phyloP scores from a whole-genome alignment of 2,797 vertebrate species.

The Brachyalestes nurse region DNA sequence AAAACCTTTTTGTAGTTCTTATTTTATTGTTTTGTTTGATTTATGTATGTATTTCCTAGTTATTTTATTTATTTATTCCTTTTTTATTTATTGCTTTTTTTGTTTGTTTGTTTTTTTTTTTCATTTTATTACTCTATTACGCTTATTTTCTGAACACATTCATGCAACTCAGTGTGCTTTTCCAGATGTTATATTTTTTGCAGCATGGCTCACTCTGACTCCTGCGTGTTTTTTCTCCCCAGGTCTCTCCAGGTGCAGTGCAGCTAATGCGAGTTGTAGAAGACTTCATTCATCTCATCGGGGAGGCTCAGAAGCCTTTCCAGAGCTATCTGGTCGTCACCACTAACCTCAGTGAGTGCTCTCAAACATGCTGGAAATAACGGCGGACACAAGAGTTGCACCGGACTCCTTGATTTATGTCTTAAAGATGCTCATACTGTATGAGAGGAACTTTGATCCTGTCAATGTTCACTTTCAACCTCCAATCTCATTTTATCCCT shows the following conservation, averaged over 20 bases:
- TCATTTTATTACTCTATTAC: too few species aligned
- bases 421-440: conserved; percentile 1
- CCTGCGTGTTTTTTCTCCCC: conserved; percentile 16
- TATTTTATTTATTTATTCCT: too few species aligned
- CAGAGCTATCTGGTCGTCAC: conserved; percentile 97
- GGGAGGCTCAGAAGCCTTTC: conserved; percentile 94
- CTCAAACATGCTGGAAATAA: neutral
- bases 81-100: too few species aligned
- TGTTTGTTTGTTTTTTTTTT: too few species aligned
- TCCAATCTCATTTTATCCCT: neutral
- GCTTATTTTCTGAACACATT: too few species aligned
- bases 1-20: too few species aligned
- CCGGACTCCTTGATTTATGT: conserved; percentile 7
- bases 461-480: neutral
- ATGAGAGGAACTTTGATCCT: neutral
- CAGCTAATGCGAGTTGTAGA: conserved; percentile 94
- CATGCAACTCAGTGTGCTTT: too few species aligned
- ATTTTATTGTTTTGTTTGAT: too few species aligned
- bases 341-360: conserved; percentile 91
- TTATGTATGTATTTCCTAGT: too few species aligned
- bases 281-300: conserved; percentile 97
- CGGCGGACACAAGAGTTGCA: neutral
- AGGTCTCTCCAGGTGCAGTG: conserved; percentile 94
- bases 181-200: too few species aligned
- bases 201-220: too few species aligned